A percentile compares a stretch with the other conserved stretches of the same genome.
These are phyloP conservation scores for Macropis europaea DNA, from an alignment of 2,888 invertebrate species.

Conservation along the genomic window DNA sequence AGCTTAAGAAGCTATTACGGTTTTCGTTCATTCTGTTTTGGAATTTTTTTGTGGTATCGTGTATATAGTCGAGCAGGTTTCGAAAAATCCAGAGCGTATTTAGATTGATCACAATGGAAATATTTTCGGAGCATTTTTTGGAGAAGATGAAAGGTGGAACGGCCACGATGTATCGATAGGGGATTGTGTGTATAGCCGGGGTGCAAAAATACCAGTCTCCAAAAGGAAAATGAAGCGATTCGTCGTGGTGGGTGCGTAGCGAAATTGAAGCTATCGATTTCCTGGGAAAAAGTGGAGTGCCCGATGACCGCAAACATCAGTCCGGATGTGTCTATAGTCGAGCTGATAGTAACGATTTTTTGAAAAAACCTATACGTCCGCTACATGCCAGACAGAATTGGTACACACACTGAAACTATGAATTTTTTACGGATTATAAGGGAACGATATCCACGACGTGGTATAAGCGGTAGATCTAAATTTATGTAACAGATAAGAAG, in stretches of 20 bases:
- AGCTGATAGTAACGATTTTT: slow-evolving; percentile 26
- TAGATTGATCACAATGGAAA: background rate
- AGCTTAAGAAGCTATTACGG: no score
- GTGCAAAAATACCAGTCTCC: slow-evolving; percentile 26
- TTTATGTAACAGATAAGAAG: no score
- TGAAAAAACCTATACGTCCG: background rate
- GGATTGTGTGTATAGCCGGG: background rate
- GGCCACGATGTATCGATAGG: slow-evolving; percentile 9
- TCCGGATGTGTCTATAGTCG: slow-evolving; percentile 14
- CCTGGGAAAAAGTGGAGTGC: slow-evolving; percentile 30
- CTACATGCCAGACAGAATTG: background rate
- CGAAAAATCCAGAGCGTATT: background rate
- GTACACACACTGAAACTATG: background rate
- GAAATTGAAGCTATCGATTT: slow-evolving; percentile 45
- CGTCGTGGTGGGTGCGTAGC: slow-evolving; percentile 24
- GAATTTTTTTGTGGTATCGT: no score
- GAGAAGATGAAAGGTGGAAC: background rate
- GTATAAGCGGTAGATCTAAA: no score
- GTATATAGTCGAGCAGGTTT: background rate
- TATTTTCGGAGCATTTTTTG: background rate
- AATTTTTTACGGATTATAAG: no score
- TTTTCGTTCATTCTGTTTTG: no score
- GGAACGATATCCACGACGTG: no score
- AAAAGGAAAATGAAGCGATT: slow-evolving; percentile 37
- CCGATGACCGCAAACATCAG: slow-evolving; percentile 46